phyloP scores from a whole-genome alignment of 2,888 invertebrate species.

The Cyclophora albipunctata region DNA sequence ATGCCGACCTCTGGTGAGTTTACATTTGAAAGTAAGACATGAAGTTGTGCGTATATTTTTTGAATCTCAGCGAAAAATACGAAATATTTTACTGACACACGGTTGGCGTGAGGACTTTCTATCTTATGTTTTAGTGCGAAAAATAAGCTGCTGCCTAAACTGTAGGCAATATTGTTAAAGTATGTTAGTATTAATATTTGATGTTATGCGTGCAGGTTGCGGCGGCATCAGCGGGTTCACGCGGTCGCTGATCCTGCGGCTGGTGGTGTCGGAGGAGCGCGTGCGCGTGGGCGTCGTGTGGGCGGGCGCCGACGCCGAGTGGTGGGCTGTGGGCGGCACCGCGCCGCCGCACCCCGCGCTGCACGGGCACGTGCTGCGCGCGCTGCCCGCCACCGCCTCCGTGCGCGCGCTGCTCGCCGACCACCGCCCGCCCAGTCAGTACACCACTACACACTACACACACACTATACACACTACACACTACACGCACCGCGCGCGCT shows the following conservation, averaged over 20 bases:
- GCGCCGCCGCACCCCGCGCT: conserved; percentile 74
- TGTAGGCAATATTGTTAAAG: not conserved
- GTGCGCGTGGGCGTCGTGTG: conserved; percentile 82
- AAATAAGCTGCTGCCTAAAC: not conserved
- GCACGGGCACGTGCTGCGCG: conserved; percentile 81
- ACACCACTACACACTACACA: not conserved
- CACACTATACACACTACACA: too few species aligned
- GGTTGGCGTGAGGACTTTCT: too few species aligned
- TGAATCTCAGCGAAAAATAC: too few species aligned
- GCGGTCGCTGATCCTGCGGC: conserved; percentile 87
- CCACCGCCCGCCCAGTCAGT: conserved; percentile 48
- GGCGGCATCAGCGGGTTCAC: conserved; percentile 90
- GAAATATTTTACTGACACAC: too few species aligned
- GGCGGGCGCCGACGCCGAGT: conserved; percentile 60
- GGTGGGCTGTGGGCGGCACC: conserved; percentile 69
- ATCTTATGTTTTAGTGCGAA: not conserved
- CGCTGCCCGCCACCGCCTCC: conserved; percentile 84
- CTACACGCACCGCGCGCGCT: too few species aligned
- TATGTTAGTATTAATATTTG: not conserved
- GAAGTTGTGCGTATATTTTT: too few species aligned
- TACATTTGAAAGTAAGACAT: too few species aligned
- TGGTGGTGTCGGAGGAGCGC: conserved; percentile 90
- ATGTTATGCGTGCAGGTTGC: conserved; percentile 26
- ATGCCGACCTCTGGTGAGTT: conserved; percentile 54
- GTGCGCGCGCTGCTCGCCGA: conserved; percentile 83